Percentiles rank a stretch among this genome's conserved stretches.
These are phyloP conservation scores for Rhombomys opimus DNA, from an alignment of 2,113 vertebrate genomes.

Conservation along the genomic window DNA sequence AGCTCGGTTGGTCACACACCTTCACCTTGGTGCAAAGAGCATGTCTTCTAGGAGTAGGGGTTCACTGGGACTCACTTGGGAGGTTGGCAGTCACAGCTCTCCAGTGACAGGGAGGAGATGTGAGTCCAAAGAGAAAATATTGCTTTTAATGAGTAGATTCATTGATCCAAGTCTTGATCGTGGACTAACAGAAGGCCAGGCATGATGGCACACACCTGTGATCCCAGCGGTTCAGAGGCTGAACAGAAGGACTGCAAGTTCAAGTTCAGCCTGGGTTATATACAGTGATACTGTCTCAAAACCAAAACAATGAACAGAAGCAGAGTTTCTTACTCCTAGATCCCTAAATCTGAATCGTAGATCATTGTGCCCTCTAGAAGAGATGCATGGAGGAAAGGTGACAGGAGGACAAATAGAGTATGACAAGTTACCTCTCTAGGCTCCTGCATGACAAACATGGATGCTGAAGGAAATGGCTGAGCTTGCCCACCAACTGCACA, in stretches of 20 bases:
- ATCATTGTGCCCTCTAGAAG: not conserved
- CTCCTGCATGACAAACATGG: not conserved
- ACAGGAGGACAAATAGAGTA: not conserved
- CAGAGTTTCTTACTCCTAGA: not conserved
- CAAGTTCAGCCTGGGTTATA: not conserved
- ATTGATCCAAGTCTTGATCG: not conserved
- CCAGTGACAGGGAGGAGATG: not conserved
- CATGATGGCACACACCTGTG: not conserved
- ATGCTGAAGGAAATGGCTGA: not conserved
- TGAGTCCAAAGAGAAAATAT: not conserved
- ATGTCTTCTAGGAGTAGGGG: not conserved
- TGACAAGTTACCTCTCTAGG: not conserved
- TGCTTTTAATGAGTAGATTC: not conserved
- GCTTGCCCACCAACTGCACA: not conserved
- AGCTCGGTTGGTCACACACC: not conserved
- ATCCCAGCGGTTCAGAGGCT: not conserved
- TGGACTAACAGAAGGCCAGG: not conserved
- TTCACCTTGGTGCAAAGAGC: not conserved
- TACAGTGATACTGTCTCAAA: not conserved
- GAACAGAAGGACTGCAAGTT: not conserved
- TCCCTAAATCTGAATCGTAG: constrained; percentile 13
- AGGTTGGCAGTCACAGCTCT: not conserved
- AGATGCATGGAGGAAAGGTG: not conserved
- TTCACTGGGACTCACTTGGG: too few relatives aligned
- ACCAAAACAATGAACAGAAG: not conserved